phyloP scores from a whole-genome alignment of 2,797 vertebrate genomes.

The Eleutherodactylus coqui region DNA sequence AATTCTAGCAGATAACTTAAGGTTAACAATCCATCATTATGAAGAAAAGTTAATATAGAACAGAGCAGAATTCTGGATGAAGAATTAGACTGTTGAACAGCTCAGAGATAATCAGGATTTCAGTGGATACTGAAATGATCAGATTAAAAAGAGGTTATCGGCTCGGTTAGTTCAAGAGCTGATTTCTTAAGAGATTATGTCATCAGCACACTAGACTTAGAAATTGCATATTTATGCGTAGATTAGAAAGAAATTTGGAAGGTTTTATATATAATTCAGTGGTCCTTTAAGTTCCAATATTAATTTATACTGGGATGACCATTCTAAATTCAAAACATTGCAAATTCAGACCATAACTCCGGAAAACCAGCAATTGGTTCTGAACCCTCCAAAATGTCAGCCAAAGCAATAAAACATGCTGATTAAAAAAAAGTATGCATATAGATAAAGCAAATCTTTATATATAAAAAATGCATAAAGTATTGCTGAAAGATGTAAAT shows the following conservation, averaged over 20 bases:
- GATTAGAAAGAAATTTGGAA: slow-evolving; percentile 12
- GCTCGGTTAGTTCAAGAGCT: slow-evolving; percentile 61
- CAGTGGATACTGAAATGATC: slow-evolving; percentile 62
- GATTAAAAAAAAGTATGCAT: too few relatives aligned
- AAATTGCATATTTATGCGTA: slow-evolving; percentile 49
- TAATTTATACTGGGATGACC: too few relatives aligned
- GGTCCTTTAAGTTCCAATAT: too few relatives aligned
- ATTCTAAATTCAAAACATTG: too few relatives aligned
- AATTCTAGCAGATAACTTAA: slow-evolving; percentile 29
- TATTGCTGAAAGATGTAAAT: too few relatives aligned
- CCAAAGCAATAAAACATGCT: too few relatives aligned
- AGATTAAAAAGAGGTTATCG: slow-evolving; percentile 62
- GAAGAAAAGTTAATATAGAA: slow-evolving; percentile 57
- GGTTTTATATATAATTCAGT: slow-evolving; percentile 19
- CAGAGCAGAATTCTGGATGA: slow-evolving; percentile 43
- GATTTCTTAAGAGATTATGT: slow-evolving; percentile 64
- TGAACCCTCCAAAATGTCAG: too few relatives aligned
- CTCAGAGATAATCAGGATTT: slow-evolving; percentile 64
- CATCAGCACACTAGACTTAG: slow-evolving; percentile 54
- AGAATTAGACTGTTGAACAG: slow-evolving; percentile 62
- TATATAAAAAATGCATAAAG: too few relatives aligned
- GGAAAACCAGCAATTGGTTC: too few relatives aligned
- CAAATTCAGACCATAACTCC: too few relatives aligned
- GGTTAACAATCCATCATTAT: slow-evolving; percentile 41
- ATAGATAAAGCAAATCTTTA: too few relatives aligned